Evolutionary conservation across 2,888 invertebrate species (phyloP).

Genomic region (Hyalella azteca): DNA sequence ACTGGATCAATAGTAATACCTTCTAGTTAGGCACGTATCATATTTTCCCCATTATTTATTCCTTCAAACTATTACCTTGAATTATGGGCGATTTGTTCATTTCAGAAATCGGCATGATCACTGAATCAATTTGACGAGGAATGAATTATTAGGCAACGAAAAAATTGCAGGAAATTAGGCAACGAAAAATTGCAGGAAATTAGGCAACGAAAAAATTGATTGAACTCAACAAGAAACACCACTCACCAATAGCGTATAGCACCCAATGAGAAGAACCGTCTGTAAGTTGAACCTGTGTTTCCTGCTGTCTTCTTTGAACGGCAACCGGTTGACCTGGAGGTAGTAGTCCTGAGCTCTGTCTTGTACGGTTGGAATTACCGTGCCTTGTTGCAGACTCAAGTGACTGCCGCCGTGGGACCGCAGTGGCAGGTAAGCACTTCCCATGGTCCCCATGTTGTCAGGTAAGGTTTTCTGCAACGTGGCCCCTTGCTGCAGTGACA

Average conservation of each 20-base stretch:
- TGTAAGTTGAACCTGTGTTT: conserved; percentile 56
- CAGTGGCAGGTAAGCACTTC: background rate
- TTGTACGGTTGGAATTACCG: conserved; percentile 45
- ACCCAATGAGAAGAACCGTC: conserved; percentile 56
- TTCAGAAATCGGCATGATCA: too few species aligned
- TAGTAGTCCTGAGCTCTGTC: conserved; percentile 56
- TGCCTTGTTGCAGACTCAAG: conserved; percentile 31
- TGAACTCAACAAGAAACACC: too few species aligned
- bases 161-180: too few species aligned
- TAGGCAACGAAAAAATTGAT: too few species aligned
- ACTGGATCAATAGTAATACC: too few species aligned
- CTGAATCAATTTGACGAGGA: too few species aligned
- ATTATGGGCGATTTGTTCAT: too few species aligned
- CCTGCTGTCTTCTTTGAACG: conserved; percentile 51
- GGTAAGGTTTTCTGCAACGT: conserved; percentile 37
- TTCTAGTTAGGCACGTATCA: too few species aligned
- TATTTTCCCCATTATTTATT: too few species aligned
- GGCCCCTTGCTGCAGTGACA: background rate
- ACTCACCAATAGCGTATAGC: conserved; percentile 57
- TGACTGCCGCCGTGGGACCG: conserved; percentile 37
- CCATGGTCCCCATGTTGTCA: background rate
- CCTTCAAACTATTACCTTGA: too few species aligned
- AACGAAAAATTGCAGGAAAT: too few species aligned
- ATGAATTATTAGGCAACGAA: too few species aligned
- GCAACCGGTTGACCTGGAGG: conserved; percentile 46